Percentiles rank a stretch among this genome's conserved stretches.
Conservation (phyloP, 2,113 vertebrate genomes). For the Chaetura pelagica region DNA sequence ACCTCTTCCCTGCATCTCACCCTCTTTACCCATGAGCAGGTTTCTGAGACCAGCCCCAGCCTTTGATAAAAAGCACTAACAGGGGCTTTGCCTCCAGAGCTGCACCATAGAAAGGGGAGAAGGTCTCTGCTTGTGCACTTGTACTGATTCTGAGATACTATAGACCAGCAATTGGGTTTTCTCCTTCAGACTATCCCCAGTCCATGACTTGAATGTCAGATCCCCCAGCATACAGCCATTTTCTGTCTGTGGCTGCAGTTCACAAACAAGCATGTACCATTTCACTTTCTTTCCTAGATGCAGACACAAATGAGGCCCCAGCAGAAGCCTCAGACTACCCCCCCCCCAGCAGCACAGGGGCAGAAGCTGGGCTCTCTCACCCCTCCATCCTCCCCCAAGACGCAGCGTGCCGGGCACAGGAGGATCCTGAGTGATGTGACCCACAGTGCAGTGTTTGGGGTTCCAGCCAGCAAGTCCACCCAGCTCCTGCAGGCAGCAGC, state of each 20-base stretch:
- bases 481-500: constrained; percentile 95
- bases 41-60: not conserved
- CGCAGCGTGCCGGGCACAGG: constrained; percentile 89
- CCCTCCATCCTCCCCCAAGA: constrained; percentile 95
- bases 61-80: not conserved
- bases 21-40: not conserved
- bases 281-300: constrained; percentile 13
- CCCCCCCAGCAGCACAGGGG: constrained; percentile 62
- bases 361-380: constrained; percentile 93
- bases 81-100: not conserved
- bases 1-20: not conserved
- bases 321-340: constrained; percentile 56
- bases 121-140: not conserved
- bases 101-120: not conserved
- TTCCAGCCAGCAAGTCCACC: constrained; percentile 96
- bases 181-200: not conserved
- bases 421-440: constrained; percentile 97
- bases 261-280: accelerated
- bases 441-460: constrained; percentile 94
- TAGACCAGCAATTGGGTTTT: not conserved
- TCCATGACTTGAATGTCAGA: accelerated
- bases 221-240: accelerated
- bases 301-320: constrained; percentile 75
- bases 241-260: accelerated
- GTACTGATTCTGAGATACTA: not conserved